Base-by-base conservation (phyloP, 2,888 invertebrate genomes). In the Sympetrum striolatum region DNA sequence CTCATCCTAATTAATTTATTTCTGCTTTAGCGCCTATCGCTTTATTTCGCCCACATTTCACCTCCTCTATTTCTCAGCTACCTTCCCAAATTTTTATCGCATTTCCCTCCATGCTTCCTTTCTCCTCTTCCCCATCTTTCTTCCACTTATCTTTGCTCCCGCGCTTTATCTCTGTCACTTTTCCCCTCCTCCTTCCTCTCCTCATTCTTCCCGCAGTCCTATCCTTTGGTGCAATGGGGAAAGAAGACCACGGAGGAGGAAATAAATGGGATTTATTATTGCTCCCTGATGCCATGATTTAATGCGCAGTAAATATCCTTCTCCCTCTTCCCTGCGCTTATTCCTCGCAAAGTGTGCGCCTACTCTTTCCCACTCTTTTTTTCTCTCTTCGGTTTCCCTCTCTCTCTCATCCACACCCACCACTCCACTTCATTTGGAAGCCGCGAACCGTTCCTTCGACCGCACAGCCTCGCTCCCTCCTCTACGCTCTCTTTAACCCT, bases 241-340 rank as follows among this genome's bases (percentile, higher is more conserved):
- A 86, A 44, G 58, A 58, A 53, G 35, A 6, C 35, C 58, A 44
- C 53, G 82, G 58, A 82, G 64, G 35, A 37, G 60, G 86, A 60
- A 60, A 60, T 60, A 60, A 86, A 86, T 86, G 86, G 86, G 86
- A 86, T 86, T 86, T 86, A 86, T 86, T 86, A 86, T 86, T 86
- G 86, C 86, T 31, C 86, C 37, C 86, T 86, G 86, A 86, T 86
- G 64, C 86, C 86, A 86, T 86, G 86, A 86, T 86, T 86, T 86
- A 86, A 86, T 86, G 86, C 86, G 86, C 86, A 86, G 86, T 86
- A 86, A 86, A 86, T 86, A 86, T 86, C 31, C 37, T n/a, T 39
- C 64, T 37, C 14, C 64, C n/a, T 64, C 86, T 25, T 6, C 35
- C 35, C 31, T 25, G 25, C 39, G 31, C 48, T 18, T 18, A 14